Evolutionary conservation across 2,888 invertebrate species (phyloP), one percentile per base, ranked within the genome.

Genomic region (Cistogaster globosa): DNA sequence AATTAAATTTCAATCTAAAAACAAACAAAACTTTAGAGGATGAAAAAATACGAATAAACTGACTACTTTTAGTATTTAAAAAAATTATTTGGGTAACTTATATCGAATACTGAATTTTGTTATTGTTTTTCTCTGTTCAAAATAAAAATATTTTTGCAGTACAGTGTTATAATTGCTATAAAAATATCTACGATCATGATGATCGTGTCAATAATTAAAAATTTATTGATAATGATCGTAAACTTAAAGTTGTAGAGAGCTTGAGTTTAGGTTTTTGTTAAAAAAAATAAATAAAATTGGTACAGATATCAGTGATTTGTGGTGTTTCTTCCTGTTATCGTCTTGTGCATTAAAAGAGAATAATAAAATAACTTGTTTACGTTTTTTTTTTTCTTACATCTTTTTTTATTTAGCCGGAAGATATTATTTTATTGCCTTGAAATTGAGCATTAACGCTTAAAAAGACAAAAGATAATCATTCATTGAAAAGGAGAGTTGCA

Each of bases 351-450:
- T 36, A 20, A 16, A 51, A 38, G 53, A 53, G 16, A 62, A 42
- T 8, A 12, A 42, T 53, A 58, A 26, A 18, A 32, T 72, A 51
- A 77, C 53, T 55, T 53, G 72, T 83, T 60, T 72, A 57, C 45
- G 42, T 48, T 51, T 22, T 48, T 75, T 51, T 48, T 16, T 45
- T 26, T 8, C 14, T 32, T 32, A 1, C 26, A 26, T 2, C 26
- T 48, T 67, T 76, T 60, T n/a, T 57, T 71, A 53, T 58, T 42
- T 58, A 63, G 55, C 45, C 83, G 83, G 79, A 84, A 84, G 83
- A 75, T 75, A 79, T 79, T 79, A 75, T 16, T 57, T 62, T 22
- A 74, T 18, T 72, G 55, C 60, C 53, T 60, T 65, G 75, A 79
- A 22, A 18, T 48, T 55, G 26, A 38, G 22, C 38, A 22, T 42